phyloP scores from a whole-genome alignment of 2,888 invertebrate species.

The Yponomeuta evonymella region DNA sequence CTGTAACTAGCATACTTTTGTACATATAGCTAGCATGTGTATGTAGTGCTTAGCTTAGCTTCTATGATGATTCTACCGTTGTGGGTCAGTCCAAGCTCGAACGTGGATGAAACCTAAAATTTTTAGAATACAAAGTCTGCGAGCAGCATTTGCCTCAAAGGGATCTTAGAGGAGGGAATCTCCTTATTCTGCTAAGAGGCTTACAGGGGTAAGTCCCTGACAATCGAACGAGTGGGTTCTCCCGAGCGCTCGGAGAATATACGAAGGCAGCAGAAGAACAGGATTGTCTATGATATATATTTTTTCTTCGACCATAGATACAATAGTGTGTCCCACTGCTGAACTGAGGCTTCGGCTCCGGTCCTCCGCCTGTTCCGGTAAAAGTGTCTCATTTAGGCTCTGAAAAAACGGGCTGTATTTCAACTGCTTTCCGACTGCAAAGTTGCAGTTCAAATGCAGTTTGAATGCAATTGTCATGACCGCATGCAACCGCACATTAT shows the following conservation, averaged over 20 bases:
- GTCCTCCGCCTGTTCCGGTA: no score
- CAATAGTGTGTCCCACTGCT: no score
- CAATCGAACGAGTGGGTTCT: conserved; percentile 50
- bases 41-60: background rate
- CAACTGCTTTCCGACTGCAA: no score
- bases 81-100: background rate
- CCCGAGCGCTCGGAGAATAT: background rate
- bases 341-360: no score
- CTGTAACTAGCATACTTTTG: background rate
- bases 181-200: conserved; percentile 67
- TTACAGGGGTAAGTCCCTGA: conserved; percentile 63
- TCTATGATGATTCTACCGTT: background rate
- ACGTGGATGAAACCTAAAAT: conserved; percentile 8
- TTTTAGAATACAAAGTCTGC: conserved; percentile 10
- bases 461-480: no score
- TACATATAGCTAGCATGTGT: background rate
- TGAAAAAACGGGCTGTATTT: no score
- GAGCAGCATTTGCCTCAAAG: conserved; percentile 26
- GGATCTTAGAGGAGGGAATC: conserved; percentile 50
- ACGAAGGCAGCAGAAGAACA: no score
- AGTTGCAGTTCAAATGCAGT: no score
- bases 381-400: no score
- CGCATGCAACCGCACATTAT: no score
- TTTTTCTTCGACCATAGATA: no score
- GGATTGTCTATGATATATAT: no score